A percentile compares a stretch with the other conserved stretches of the same genome.
phyloP scores from a whole-genome alignment of 2,113 vertebrate genomes.

The Cololabis saira region DNA sequence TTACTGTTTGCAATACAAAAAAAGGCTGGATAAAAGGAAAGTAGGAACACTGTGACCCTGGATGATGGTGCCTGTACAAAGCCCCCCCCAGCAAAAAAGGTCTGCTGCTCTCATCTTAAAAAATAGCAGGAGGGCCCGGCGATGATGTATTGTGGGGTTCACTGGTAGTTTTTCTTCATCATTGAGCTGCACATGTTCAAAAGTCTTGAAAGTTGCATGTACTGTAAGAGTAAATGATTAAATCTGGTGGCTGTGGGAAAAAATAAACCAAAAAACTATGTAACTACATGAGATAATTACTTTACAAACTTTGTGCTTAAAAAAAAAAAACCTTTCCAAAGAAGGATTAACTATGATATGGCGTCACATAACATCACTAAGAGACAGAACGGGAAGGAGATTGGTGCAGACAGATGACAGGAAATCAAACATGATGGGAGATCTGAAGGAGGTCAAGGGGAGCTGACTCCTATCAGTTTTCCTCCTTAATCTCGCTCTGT shows the following conservation, averaged over 20 bases:
- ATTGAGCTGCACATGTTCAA: neutral
- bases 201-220: neutral
- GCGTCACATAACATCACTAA: constrained; percentile 7
- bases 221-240: too few species aligned
- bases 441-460: constrained; percentile 61
- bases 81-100: neutral
- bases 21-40: neutral
- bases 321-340: neutral
- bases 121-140: neutral
- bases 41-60: neutral
- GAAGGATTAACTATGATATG: neutral
- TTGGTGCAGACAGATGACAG: constrained; percentile 17
- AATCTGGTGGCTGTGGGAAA: neutral
- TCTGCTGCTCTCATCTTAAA: neutral
- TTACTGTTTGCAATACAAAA: neutral
- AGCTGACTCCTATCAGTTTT: constrained; percentile 67
- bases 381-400: constrained; percentile 5
- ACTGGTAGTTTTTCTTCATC: neutral
- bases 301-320: too few species aligned
- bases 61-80: neutral
- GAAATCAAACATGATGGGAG: constrained; percentile 45
- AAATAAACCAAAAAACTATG: too few species aligned
- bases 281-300: neutral
- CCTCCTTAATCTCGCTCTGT: constrained; percentile 55
- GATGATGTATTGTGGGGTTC: neutral